Evolutionary conservation across 1,140 invertebrate genomes (phyloP).

Genomic region (Teleopsis dalmanni): DNA sequence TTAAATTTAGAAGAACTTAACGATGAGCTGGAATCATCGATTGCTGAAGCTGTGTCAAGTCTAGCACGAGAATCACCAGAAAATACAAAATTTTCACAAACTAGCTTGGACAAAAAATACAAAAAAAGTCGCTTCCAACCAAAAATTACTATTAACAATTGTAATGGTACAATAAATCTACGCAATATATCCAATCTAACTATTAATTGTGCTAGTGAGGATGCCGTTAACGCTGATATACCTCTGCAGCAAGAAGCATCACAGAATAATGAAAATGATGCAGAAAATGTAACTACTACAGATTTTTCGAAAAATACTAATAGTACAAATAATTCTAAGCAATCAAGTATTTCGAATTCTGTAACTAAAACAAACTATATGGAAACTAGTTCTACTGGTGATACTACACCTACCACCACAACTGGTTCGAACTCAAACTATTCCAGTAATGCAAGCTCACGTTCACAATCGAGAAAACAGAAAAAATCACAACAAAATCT

Average conservation of each 20-base stretch:
- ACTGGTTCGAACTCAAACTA: slow-evolving; percentile 31
- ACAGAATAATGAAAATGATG: not conserved
- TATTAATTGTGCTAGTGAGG: slow-evolving; percentile 39
- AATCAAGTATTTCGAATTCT: not conserved
- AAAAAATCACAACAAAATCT: slow-evolving; percentile 1
- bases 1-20: slow-evolving; percentile 36
- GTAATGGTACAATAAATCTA: slow-evolving; percentile 41
- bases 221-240: slow-evolving; percentile 28
- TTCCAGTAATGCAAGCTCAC: slow-evolving; percentile 35
- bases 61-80: slow-evolving; percentile 19
- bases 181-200: slow-evolving; percentile 41
- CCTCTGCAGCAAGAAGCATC: slow-evolving; percentile 8
- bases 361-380: not conserved
- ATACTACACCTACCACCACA: slow-evolving; percentile 17
- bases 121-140: slow-evolving; percentile 32
- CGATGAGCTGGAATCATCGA: slow-evolving; percentile 38
- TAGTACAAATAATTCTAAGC: not conserved
- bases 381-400: slow-evolving; percentile 14
- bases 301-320: not conserved
- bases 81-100: slow-evolving; percentile 15
- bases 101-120: slow-evolving; percentile 8
- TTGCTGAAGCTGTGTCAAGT: slow-evolving; percentile 37
- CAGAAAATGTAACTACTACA: not conserved
- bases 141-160: slow-evolving; percentile 43
- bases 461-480: slow-evolving; percentile 36